Evolutionary conservation across 2,113 vertebrate species (phyloP), one percentile per base, ranked within the genome.

Genomic region (Melanocharis versteri): DNA sequence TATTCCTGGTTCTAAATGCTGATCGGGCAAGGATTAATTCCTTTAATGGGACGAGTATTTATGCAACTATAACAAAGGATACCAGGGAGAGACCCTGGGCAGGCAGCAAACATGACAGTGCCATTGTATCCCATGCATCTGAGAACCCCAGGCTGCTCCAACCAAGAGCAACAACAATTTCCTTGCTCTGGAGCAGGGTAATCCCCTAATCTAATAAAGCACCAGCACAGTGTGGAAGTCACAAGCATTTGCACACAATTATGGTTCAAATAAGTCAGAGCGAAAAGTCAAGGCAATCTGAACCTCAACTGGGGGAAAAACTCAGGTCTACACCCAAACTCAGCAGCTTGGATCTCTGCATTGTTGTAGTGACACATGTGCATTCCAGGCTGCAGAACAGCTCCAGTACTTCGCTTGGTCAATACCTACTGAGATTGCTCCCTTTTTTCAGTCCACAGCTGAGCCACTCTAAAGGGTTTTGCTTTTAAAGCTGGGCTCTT

Each of bases 41-140:
- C 64, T 94, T 89, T 81, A 95, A 92, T 71, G 64, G 72, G 60
- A 87, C 71, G 84, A 56, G 13, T 64, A 94, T 92, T 92, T 89
- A 60, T 82, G 72, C 53, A 80, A 33, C 39, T 68, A 1, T 48
- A 91, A 88, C 47, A 77, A 91, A 86, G 62, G 83, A 82, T 31
- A 70, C 24, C 70, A 93, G 62, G 35, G 70, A 95, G 71, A 86
- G 78, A 70, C 64, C 73, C 53, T 16, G 47, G 71, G 71, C 60
- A 81, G 60, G 56, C 58, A 86, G 35, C 39, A 83, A 47, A 61
- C 27, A 60, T 2, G 44, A 44, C 64, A 90, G 39, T 27, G 40
- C 79, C 85, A 50, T 60, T 86, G 76, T 50, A 70, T 33, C 56
- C 75, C 60, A 39, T 12, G 9, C 30, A 73, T 66, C 54, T 28